These are phyloP conservation scores for Psix sp. DNA, from an alignment of 1,140 invertebrate species.

Conservation along the genomic window DNA sequence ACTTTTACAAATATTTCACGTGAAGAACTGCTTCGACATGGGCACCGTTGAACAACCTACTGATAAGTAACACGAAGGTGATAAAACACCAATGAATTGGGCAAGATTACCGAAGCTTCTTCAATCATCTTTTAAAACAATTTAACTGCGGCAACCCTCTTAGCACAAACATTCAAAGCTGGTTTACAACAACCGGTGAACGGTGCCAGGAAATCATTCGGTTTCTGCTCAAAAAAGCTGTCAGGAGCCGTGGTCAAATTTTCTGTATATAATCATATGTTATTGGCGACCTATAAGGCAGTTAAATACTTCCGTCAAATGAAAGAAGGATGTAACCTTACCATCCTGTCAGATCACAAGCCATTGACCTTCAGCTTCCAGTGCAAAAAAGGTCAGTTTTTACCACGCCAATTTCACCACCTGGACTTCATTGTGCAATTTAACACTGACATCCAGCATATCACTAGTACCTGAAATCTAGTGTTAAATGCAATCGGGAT, in stretches of 20 bases:
- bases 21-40: constrained; percentile 5
- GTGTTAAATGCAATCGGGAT: constrained; percentile 25
- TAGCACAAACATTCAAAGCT: no score
- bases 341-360: constrained; percentile 1
- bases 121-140: no score
- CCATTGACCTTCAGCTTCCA: neutral
- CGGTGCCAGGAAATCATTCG: no score
- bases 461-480: neutral
- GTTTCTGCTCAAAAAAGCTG: constrained; percentile 6
- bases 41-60: no score
- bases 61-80: no score
- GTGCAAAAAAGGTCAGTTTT: constrained; percentile 1
- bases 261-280: no score
- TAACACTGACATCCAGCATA: constrained; percentile 31
- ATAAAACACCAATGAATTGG: no score
- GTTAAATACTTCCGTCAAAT: constrained; percentile 7
- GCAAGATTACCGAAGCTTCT: no score
- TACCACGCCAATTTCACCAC: constrained; percentile 56
- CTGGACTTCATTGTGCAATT: constrained; percentile 70
- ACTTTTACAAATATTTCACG: constrained; percentile 59
- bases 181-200: no score
- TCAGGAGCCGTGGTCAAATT: neutral
- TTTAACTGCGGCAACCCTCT: no score
- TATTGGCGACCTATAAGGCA: neutral
- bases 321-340: neutral